Evolutionary conservation across 2,797 vertebrate species (phyloP), one percentile per base, ranked within the genome.

Genomic region (Acipenser ruthenus): DNA sequence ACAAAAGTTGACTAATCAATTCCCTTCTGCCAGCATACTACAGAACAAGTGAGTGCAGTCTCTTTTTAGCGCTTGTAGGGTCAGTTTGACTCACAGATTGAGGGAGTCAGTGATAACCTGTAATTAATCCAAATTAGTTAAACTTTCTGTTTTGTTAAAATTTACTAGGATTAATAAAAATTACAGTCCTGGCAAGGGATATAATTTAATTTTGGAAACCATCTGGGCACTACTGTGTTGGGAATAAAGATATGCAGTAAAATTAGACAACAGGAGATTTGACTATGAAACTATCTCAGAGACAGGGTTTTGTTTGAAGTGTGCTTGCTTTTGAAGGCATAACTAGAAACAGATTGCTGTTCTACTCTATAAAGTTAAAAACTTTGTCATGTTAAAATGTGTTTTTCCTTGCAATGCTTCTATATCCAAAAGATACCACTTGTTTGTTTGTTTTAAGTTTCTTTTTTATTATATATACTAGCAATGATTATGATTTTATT

Each of bases 331-430:
- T 72, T 79, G 82, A 73, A 66, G 71, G 73, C 78, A 74, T 88
- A 88, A 90, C 84, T 87, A 79, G 83, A 89, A 90, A 85, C 88
- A 89, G 80, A 87, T 91, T 90, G 85, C 68, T 70, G 75, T 82
- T 77, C 77, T 77, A 77, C 23, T 37, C 23, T 37, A 37, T 37
- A 37, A 3, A 37, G 4, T 37, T 37, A 37, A 37, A 37, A 37
- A 37, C 23, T 37, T 37, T 37, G 23, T 37, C 23, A 37, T 37
- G 23, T 37, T 37, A 37, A 37, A 37, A 37, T 37, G 23, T 37
- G 23, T 37, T 37, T 37, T 37, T 37, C 4, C 23, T 37, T 37
- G 23, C 23, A 37, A 2, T 37, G 23, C 23, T 37, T 37, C 23
- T 37, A 37, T 37, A 37, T 37, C 23, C 23, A 37, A 37, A 37